phyloP scores from a whole-genome alignment of 2,797 vertebrate species.

The Trichosurus vulpecula region DNA sequence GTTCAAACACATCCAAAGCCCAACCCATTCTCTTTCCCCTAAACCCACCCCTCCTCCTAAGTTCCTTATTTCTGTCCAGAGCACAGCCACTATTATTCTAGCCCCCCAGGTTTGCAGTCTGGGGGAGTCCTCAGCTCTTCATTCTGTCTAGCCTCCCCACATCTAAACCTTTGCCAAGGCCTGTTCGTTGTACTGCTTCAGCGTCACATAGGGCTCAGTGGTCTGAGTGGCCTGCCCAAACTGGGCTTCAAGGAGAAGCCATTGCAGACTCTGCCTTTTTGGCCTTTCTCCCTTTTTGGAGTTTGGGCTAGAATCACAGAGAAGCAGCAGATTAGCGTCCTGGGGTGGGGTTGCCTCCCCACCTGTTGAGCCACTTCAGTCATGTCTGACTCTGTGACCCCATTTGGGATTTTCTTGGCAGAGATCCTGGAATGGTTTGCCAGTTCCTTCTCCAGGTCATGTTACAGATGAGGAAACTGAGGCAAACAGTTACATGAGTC shows the following conservation, averaged over 20 bases:
- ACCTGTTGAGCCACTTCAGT: not conserved
- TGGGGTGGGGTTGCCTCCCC: not conserved
- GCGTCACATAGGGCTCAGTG: too few species aligned
- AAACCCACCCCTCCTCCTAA: too few species aligned
- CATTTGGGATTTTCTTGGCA: not conserved
- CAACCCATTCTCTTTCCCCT: not conserved
- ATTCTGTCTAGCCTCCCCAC: too few species aligned
- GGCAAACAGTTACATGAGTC: not conserved
- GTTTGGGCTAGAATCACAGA: not conserved
- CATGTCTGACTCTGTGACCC: not conserved
- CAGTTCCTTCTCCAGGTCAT: not conserved
- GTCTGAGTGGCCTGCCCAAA: not conserved
- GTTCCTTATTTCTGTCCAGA: not conserved
- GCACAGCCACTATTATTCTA: not conserved
- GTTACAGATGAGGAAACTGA: too few species aligned
- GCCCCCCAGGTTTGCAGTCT: not conserved
- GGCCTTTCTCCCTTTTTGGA: not conserved
- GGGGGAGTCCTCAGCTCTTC: too few species aligned
- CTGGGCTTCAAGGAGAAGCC: not conserved
- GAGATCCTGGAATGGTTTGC: not conserved
- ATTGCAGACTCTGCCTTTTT: not conserved
- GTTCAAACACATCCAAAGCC: not conserved
- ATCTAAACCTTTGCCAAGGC: not conserved
- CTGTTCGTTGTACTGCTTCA: not conserved
- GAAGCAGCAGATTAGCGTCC: not conserved